phyloP scores from a whole-genome alignment of 2,888 invertebrate species.

The Spilarctia lutea region DNA sequence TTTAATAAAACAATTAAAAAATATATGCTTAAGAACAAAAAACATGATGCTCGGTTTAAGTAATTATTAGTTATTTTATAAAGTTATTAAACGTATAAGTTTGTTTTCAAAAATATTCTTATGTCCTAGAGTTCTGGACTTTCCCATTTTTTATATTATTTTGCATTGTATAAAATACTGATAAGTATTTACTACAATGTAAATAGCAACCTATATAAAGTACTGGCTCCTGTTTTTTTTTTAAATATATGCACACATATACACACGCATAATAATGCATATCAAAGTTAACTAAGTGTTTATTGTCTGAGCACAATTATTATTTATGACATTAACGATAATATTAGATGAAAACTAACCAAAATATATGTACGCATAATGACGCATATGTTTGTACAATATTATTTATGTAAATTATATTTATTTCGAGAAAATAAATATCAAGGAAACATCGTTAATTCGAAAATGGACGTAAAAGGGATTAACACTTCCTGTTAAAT shows the following conservation, averaged over 20 bases:
- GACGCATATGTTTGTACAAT: background rate
- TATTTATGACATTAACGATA: background rate
- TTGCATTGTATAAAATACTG: background rate
- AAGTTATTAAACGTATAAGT: background rate
- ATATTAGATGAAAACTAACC: background rate
- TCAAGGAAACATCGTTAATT: background rate
- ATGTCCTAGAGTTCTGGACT: background rate
- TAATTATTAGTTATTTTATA: too few species aligned
- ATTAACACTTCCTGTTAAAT: constrained; percentile 24
- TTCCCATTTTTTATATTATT: background rate
- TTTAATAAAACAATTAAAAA: too few species aligned
- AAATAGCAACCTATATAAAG: too few species aligned
- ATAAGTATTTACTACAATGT: background rate
- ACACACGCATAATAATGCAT: too few species aligned
- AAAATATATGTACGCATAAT: too few species aligned
- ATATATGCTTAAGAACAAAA: too few species aligned
- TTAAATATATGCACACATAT: too few species aligned
- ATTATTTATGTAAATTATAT: background rate
- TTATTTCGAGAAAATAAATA: background rate
- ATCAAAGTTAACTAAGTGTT: too few species aligned
- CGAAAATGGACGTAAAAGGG: background rate
- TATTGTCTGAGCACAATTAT: background rate
- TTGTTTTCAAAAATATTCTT: background rate
- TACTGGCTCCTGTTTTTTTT: background rate
- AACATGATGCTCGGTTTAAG: too few species aligned